These are phyloP conservation scores for Hemibagrus wyckioides DNA, from an alignment of 2,113 vertebrate genomes.

Conservation along the genomic window DNA sequence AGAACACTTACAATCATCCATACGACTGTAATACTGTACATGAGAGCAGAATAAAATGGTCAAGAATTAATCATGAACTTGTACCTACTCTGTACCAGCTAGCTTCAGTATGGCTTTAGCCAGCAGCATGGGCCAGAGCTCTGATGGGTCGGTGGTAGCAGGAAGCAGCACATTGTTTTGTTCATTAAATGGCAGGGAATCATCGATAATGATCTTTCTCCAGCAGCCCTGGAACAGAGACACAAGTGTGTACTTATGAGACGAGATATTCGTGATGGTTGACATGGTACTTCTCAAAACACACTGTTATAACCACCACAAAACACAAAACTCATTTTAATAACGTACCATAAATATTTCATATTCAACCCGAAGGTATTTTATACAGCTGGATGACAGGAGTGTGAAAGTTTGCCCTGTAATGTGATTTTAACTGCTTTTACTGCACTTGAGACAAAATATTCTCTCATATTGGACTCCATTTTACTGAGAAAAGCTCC, in stretches of 20 bases:
- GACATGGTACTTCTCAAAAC: not conserved
- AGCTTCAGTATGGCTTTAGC: slow-evolving; percentile 92
- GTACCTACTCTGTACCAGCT: slow-evolving; percentile 84
- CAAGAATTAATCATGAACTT: not conserved
- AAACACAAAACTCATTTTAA: too few species aligned
- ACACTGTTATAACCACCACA: not conserved
- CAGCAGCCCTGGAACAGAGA: slow-evolving; percentile 83
- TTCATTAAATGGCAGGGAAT: slow-evolving; percentile 86
- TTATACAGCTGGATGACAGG: not conserved
- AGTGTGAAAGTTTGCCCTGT: not conserved
- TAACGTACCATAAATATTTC: not conserved
- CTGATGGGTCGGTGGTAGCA: slow-evolving; percentile 74
- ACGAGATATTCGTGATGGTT: not conserved
- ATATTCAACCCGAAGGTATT: not conserved
- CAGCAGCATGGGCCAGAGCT: slow-evolving; percentile 95
- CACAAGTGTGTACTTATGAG: not conserved
- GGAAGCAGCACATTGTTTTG: slow-evolving; percentile 85
- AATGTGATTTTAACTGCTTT: not conserved
- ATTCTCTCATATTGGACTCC: not conserved
- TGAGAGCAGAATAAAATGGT: not conserved
- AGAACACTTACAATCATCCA: not conserved
- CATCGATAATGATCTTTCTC: slow-evolving; percentile 91
- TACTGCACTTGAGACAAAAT: slow-evolving; percentile 8
- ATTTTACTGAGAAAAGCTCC: not conserved
- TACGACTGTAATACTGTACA: not conserved